phyloP scores from a whole-genome alignment of 2,797 vertebrate species.

The Galagoides demidoff region DNA sequence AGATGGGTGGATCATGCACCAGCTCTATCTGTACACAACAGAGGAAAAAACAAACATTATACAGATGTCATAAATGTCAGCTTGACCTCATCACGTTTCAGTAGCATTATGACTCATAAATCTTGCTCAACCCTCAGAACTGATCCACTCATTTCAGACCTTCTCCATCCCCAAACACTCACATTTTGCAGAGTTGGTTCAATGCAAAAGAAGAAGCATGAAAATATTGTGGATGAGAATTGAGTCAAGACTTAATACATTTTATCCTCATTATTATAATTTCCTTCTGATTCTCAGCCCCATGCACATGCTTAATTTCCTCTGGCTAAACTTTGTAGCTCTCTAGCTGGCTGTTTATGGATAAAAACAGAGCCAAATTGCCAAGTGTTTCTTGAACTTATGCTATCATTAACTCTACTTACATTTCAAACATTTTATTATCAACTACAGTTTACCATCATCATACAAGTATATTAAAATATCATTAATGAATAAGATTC shows the following conservation, averaged over 20 bases:
- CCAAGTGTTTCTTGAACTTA: conserved; percentile 45
- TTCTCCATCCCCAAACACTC: background rate
- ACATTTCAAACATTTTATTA: conserved; percentile 35
- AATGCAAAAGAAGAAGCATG: background rate
- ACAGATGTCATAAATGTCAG: background rate
- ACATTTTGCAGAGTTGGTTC: background rate
- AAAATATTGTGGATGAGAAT: conserved; percentile 23
- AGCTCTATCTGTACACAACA: background rate
- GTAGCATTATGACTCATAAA: background rate
- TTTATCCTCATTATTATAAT: background rate
- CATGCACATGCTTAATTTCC: background rate
- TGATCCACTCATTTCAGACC: background rate
- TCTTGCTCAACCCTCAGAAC: conserved; percentile 16
- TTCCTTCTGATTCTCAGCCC: conserved; percentile 41
- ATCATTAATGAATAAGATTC: conserved; percentile 41
- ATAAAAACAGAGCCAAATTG: conserved; percentile 38
- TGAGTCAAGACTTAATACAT: background rate
- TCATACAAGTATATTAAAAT: background rate
- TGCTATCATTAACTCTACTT: background rate
- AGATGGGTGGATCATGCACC: background rate
- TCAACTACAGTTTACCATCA: background rate
- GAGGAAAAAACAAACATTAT: background rate
- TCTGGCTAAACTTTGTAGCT: conserved; percentile 18
- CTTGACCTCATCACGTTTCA: background rate
- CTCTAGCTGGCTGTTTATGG: background rate